Conservation (phyloP, 2,113 vertebrate genomes). For the Nothocercus julius region DNA sequence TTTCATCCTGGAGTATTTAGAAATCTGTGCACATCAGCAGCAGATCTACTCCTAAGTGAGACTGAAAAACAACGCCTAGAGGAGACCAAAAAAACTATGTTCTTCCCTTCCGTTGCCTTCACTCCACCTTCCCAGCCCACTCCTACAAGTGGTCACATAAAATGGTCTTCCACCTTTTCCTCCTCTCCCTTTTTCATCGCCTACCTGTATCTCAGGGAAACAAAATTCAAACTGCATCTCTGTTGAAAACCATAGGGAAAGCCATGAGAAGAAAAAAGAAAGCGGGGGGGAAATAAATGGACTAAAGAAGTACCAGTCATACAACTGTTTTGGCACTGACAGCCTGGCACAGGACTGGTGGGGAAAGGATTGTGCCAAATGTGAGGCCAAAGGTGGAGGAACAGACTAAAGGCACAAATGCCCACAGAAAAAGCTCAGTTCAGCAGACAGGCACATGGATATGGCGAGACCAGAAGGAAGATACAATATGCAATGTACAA, state of each 20-base stretch:
- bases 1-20: background rate
- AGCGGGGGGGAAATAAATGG: too few species aligned
- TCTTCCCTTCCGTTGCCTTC: background rate
- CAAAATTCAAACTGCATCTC: background rate
- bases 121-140: background rate
- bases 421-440: background rate
- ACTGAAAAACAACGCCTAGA: background rate
- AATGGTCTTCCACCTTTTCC: background rate
- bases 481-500: background rate
- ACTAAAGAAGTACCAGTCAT: background rate
- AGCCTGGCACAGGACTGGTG: background rate
- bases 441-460: background rate
- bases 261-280: background rate
- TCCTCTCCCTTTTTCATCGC: background rate
- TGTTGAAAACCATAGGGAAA: background rate
- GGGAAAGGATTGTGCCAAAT: background rate
- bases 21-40: background rate
- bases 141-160: background rate
- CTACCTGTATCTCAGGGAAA: background rate
- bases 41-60: background rate
- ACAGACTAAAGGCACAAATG: background rate
- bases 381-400: background rate
- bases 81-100: background rate
- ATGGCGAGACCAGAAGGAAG: background rate
- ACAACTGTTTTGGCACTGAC: background rate